Evolutionary conservation across 2,113 vertebrate species (phyloP).

Genomic region (Onychorhynchus coronatus): DNA sequence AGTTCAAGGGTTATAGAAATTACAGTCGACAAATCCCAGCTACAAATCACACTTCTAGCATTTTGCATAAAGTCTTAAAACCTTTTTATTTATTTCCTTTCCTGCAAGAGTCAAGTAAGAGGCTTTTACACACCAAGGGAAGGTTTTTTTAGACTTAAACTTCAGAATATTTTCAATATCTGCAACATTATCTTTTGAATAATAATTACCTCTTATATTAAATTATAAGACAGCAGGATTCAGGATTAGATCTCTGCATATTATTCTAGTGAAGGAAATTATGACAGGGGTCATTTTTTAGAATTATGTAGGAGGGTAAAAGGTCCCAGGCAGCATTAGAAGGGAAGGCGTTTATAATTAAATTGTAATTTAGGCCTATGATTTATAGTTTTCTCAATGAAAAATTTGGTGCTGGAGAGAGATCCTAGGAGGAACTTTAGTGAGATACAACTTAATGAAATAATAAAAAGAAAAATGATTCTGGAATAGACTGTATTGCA

Average conservation of each 20-base stretch:
- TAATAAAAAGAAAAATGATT: conserved; percentile 90
- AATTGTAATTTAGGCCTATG: conserved; percentile 98
- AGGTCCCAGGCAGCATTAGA: conserved; percentile 95
- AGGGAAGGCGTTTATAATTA: conserved; percentile 97
- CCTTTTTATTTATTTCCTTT: conserved; percentile 54
- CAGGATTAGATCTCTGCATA: conserved; percentile 81
- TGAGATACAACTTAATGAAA: conserved; percentile 95
- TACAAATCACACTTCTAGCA: conserved; percentile 15
- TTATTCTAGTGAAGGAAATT: conserved; percentile 86
- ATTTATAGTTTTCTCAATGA: conserved; percentile 88
- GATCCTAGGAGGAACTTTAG: conserved; percentile 83
- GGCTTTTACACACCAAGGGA: conserved; percentile 1
- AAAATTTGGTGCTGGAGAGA: conserved; percentile 82
- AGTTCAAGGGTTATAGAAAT: conserved; percentile 54
- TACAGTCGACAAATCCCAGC: conserved; percentile 48
- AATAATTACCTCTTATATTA: conserved; percentile 83
- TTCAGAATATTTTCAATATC: conserved; percentile 80
- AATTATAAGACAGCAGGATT: conserved; percentile 82
- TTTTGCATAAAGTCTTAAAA: conserved; percentile 61
- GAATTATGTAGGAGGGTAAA: conserved; percentile 95
- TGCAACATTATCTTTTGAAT: conserved; percentile 82
- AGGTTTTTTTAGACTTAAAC: conserved; percentile 66
- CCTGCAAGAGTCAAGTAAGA: conserved; percentile 46
- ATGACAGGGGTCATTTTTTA: conserved; percentile 92
- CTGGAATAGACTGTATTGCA: conserved; percentile 71